These are phyloP conservation scores for Bubalus kerabau DNA, from an alignment of 2,113 vertebrate species.

Conservation along the genomic window DNA sequence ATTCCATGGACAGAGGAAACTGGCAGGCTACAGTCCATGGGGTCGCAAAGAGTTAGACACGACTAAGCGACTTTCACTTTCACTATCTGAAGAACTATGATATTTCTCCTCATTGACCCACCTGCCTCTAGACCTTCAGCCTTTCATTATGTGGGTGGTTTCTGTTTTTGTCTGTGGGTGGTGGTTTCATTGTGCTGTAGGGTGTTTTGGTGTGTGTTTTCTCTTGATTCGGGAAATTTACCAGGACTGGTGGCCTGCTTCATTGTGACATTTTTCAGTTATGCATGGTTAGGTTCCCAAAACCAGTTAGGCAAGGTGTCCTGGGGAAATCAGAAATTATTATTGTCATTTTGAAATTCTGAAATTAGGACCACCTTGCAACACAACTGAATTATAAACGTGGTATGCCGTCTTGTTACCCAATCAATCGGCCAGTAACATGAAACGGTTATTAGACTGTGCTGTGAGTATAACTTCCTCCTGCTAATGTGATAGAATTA, in stretches of 20 bases:
- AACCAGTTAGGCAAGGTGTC: constrained; percentile 63
- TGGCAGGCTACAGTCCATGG: background rate
- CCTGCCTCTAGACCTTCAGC: background rate
- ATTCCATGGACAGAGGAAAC: background rate
- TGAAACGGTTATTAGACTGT: constrained; percentile 50
- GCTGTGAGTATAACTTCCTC: constrained; percentile 51
- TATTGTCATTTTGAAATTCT: constrained; percentile 39
- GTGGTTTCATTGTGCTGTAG: background rate
- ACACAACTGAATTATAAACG: constrained; percentile 57
- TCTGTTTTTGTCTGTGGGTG: constrained; percentile 36
- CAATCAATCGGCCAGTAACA: constrained; percentile 48
- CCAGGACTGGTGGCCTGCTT: background rate
- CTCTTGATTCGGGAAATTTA: constrained; percentile 20
- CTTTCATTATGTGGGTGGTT: constrained; percentile 39
- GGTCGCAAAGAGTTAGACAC: background rate
- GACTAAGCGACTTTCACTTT: background rate
- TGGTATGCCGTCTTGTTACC: background rate
- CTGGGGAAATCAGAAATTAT: constrained; percentile 41
- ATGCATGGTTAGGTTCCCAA: constrained; percentile 14
- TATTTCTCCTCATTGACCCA: background rate
- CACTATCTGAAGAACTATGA: background rate
- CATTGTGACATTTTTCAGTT: constrained; percentile 28
- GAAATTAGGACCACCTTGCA: constrained; percentile 54
- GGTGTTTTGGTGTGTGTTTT: background rate
- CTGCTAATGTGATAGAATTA: constrained; percentile 71